phyloP scores from a whole-genome alignment of 2,888 invertebrate genomes.

The Myathropa florea region DNA sequence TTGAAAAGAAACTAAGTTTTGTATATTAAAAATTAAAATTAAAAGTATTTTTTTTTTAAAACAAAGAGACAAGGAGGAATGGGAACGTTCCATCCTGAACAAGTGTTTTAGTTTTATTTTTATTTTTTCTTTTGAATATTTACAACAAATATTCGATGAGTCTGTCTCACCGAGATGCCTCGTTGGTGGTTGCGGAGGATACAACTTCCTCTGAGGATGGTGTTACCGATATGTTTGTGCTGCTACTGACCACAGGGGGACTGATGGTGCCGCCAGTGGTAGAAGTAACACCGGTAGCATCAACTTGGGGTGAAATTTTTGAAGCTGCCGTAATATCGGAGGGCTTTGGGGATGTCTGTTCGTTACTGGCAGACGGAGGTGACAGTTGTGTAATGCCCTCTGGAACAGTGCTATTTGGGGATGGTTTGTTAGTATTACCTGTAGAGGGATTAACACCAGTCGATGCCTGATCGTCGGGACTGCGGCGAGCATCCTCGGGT shows the following conservation, averaged over 20 bases:
- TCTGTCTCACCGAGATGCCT: constrained; percentile 55
- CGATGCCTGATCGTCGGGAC: constrained; percentile 67
- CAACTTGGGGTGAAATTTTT: constrained; percentile 60
- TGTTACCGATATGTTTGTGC: constrained; percentile 75
- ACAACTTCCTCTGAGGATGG: constrained; percentile 75
- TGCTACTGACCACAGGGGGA: constrained; percentile 79
- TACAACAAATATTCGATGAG: constrained; percentile 31
- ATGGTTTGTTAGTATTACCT: constrained; percentile 74
- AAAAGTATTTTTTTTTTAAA: not conserved
- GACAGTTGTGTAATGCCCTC: constrained; percentile 58
- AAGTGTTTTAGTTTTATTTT: not conserved
- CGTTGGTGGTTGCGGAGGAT: constrained; percentile 76
- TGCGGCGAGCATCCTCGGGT: constrained; percentile 73
- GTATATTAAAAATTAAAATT: constrained; percentile 15
- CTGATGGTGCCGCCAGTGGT: constrained; percentile 78
- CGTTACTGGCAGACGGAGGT: constrained; percentile 70
- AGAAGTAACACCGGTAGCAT: constrained; percentile 77
- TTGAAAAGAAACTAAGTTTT: constrained; percentile 19
- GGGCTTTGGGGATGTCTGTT: constrained; percentile 62
- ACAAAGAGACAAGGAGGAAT: not conserved
- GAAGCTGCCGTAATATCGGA: constrained; percentile 52
- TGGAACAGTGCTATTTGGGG: constrained; percentile 56
- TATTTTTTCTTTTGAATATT: constrained; percentile 19
- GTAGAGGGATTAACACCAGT: constrained; percentile 56
- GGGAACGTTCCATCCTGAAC: constrained; percentile 8